Evolutionary conservation across 2,113 vertebrate species (phyloP).

Genomic region (Cyphomyrus discorhynchus): DNA sequence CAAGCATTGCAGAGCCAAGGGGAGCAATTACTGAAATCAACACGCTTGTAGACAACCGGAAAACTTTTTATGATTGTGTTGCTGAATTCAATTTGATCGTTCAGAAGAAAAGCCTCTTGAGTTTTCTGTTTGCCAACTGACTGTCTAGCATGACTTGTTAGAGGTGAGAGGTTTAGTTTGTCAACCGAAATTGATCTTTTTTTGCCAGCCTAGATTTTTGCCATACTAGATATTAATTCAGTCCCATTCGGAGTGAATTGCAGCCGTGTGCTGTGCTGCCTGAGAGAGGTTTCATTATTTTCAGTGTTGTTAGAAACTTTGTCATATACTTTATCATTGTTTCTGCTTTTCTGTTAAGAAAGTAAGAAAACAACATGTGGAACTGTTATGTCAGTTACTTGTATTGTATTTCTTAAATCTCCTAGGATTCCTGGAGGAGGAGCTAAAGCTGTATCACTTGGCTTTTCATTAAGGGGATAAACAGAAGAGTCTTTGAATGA

Average conservation of each 20-base stretch:
- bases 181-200: neutral
- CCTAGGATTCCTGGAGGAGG: neutral
- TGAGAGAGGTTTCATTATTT: neutral
- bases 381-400: neutral
- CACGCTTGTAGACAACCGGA: constrained; percentile 1
- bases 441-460: neutral
- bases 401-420: neutral
- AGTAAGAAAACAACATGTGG: neutral
- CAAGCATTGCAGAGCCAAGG: constrained; percentile 3
- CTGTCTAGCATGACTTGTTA: neutral
- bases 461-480: neutral
- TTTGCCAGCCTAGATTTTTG: neutral
- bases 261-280: neutral
- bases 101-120: neutral
- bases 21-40: constrained; percentile 2
- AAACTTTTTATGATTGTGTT: constrained; percentile 2
- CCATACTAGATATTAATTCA: neutral
- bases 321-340: neutral
- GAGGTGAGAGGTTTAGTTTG: neutral
- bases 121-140: neutral
- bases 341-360: neutral
- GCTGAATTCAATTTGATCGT: neutral
- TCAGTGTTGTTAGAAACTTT: neutral
- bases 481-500: neutral
- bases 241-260: neutral